Evolutionary conservation across 2,113 vertebrate genomes (phyloP), one percentile per base, ranked within the genome.

Genomic region (Saimiri boliviensis): DNA sequence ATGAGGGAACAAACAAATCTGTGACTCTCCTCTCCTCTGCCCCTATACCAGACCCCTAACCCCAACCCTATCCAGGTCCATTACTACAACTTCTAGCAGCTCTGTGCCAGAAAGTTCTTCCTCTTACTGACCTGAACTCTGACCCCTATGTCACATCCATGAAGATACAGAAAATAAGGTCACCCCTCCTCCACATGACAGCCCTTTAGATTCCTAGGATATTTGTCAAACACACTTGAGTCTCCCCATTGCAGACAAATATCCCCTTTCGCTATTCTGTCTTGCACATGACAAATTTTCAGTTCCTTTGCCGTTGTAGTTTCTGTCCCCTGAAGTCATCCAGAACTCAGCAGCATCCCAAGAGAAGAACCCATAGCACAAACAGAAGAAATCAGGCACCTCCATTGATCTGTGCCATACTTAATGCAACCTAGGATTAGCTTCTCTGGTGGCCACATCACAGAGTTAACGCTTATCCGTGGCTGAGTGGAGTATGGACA

Each of bases 161-260:
- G 23, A 95, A 63, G 40, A 80, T 58, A 91, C 5, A 93, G 54
- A 82, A 90, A 94, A 93, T n/a, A 80, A 92, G 80, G 76, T 74
- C 81, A 89, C 17, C 21, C 52, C 10, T 82, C 49, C 12, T 71
- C 35, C 16, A 71, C 35, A 49, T 37, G 54, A 77, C 5, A 91
- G 25, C 49, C 25, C 42, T 66, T 94, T 86, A 89, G 30, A 77
- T 60, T 91, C 52, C 77, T 91, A 94, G 79, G 35, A 86, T 35
- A 90, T 89, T 87, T 87, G 74, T 76, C 49, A 87, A 82, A 71
- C 14, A 94, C 6, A 93, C 3, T 23, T 74, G 54, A 32, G 52
- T 80, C 79, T 92, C 79, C 14, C 47, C 23, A 58, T 86, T 83
- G 70, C 5, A 76, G 73, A 85, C 40, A 94, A 70, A 80, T 47